Percentiles rank a stretch among this genome's conserved stretches.
Evolutionary conservation across 1,140 invertebrate genomes (phyloP).

Genomic region (Anastatus disparis): DNA sequence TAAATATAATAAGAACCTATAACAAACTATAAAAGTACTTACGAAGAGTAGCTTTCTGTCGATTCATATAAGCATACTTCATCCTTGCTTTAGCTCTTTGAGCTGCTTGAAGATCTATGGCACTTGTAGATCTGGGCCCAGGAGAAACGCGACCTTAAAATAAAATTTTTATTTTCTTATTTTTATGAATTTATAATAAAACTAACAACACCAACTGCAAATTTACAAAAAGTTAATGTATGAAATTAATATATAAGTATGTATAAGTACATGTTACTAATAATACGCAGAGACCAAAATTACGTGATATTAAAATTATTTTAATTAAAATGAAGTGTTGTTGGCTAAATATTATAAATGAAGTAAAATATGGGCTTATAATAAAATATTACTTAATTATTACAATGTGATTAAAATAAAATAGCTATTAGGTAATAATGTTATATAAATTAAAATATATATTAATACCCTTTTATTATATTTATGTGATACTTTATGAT

Average conservation of each 20-base stretch:
- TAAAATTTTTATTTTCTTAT: too few relatives aligned
- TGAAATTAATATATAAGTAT: background rate
- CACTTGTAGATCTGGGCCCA: conserved; percentile 85
- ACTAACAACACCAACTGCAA: background rate
- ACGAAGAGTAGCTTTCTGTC: conserved; percentile 83
- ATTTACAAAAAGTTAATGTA: conserved; percentile 1
- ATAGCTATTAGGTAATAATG: too few relatives aligned
- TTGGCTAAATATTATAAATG: too few relatives aligned
- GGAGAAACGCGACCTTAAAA: conserved; percentile 59
- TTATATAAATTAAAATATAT: too few relatives aligned
- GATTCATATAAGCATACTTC: conserved; percentile 80
- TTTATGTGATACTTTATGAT: background rate
- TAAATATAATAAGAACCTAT: background rate
- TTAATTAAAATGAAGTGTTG: too few relatives aligned
- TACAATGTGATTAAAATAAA: too few relatives aligned
- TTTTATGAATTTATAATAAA: too few relatives aligned
- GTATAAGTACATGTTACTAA: background rate
- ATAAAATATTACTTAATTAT: too few relatives aligned
- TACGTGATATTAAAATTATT: conserved; percentile 9
- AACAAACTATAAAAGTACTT: conserved; percentile 64
- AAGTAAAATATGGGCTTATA: too few relatives aligned
- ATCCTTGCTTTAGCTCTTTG: conserved; percentile 84
- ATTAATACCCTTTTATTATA: too few relatives aligned
- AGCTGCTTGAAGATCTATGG: conserved; percentile 90
- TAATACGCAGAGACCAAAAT: conserved; percentile 12